Conservation (phyloP, 2,113 vertebrate species). For the Erinaceus europaeus region DNA sequence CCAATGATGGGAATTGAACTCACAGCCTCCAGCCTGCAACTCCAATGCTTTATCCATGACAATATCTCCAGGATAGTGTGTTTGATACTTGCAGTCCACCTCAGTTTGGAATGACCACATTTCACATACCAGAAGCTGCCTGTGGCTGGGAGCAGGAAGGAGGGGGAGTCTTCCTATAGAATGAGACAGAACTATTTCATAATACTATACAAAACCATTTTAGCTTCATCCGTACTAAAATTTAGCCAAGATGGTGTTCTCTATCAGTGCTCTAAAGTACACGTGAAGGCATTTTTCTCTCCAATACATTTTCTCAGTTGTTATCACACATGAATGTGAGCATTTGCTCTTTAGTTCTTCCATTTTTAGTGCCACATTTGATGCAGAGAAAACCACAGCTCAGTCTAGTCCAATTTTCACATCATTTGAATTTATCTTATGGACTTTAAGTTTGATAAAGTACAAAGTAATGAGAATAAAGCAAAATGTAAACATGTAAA, state of each 20-base stretch:
- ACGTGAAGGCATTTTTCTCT: background rate
- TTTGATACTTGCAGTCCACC: fast-evolving
- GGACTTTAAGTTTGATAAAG: background rate
- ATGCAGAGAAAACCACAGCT: background rate
- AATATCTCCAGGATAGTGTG: too few species aligned
- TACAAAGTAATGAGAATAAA: fast-evolving
- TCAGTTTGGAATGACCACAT: fast-evolving
- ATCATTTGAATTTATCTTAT: background rate
- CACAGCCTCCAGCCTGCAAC: too few species aligned
- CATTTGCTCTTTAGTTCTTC: background rate
- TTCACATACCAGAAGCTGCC: background rate
- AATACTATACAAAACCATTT: background rate
- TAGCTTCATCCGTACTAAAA: background rate
- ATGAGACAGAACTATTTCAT: fast-evolving
- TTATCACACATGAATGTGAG: background rate
- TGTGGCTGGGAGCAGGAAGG: fast-evolving
- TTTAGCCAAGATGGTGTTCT: background rate
- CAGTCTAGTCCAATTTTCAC: background rate
- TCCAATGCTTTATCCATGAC: too few species aligned
- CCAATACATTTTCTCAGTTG: background rate
- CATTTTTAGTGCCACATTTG: background rate
- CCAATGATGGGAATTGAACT: too few species aligned
- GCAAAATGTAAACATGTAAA: fast-evolving
- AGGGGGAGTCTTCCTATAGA: too few species aligned
- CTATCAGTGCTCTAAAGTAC: background rate